phyloP scores from a whole-genome alignment of 2,113 vertebrate genomes.

The Centrocercus urophasianus region DNA sequence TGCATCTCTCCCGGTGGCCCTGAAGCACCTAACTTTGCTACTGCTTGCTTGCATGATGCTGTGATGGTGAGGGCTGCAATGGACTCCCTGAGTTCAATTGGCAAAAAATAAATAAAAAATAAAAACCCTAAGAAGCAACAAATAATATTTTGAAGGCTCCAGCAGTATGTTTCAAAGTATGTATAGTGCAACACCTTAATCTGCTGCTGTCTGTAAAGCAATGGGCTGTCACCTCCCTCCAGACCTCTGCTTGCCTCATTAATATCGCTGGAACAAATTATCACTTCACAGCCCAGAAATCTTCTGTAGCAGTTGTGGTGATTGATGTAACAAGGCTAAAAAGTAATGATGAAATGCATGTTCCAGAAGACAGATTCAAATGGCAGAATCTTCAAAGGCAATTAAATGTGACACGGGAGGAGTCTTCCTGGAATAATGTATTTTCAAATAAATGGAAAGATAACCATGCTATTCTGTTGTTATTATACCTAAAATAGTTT shows the following conservation, averaged over 20 bases:
- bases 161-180: slow-evolving; percentile 29
- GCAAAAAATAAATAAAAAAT: slow-evolving; percentile 17
- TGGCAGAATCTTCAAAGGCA: slow-evolving; percentile 83
- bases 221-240: slow-evolving; percentile 80
- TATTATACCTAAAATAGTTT: slow-evolving; percentile 64
- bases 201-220: slow-evolving; percentile 73
- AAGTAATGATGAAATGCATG: slow-evolving; percentile 83
- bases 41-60: background rate
- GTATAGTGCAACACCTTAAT: slow-evolving; percentile 67
- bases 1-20: slow-evolving; percentile 42
- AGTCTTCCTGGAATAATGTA: slow-evolving; percentile 75
- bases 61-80: background rate
- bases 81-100: background rate
- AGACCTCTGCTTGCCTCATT: slow-evolving; percentile 84
- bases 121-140: background rate
- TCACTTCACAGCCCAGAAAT: slow-evolving; percentile 84
- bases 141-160: slow-evolving; percentile 38
- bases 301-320: slow-evolving; percentile 80
- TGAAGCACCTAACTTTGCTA: background rate
- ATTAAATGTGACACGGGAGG: slow-evolving; percentile 81
- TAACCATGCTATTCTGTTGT: slow-evolving; percentile 58
- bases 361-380: slow-evolving; percentile 82
- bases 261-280: slow-evolving; percentile 85
- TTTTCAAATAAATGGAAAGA: slow-evolving; percentile 76
- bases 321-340: slow-evolving; percentile 88